These are phyloP conservation scores for Microtus ochrogaster DNA, from an alignment of 2,113 vertebrate genomes.

Conservation along the genomic window DNA sequence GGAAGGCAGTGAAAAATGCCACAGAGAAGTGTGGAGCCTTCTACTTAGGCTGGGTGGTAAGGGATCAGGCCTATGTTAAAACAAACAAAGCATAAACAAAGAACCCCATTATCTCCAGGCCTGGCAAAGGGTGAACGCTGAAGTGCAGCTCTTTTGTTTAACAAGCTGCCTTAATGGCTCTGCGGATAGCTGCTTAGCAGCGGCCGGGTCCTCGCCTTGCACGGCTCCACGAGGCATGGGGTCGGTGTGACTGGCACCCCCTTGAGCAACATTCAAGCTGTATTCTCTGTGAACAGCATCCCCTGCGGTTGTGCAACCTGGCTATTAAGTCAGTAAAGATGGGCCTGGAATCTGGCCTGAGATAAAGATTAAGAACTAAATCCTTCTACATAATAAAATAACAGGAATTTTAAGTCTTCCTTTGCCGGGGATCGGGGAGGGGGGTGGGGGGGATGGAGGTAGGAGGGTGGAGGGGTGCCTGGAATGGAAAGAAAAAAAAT, in stretches of 20 bases:
- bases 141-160: slow-evolving; percentile 74
- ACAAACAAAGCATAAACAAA: slow-evolving; percentile 58
- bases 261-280: slow-evolving; percentile 46
- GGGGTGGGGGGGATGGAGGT: neutral
- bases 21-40: neutral
- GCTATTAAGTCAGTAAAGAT: slow-evolving; percentile 55
- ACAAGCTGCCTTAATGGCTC: slow-evolving; percentile 69
- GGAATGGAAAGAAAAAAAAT: neutral
- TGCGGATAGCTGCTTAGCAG: neutral
- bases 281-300: slow-evolving; percentile 62
- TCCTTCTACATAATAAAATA: slow-evolving; percentile 74
- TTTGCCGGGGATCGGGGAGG: neutral
- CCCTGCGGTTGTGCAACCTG: slow-evolving; percentile 49
- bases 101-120: slow-evolving; percentile 55
- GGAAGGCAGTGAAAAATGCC: slow-evolving; percentile 29
- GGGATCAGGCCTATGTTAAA: slow-evolving; percentile 19
- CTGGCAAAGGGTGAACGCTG: slow-evolving; percentile 34
- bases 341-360: slow-evolving; percentile 44
- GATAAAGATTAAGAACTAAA: slow-evolving; percentile 65
- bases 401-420: slow-evolving; percentile 73
- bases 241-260: slow-evolving; percentile 38
- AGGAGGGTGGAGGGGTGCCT: neutral
- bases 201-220: neutral
- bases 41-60: neutral
- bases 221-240: neutral